These are phyloP conservation scores for Eriocheir sinensis DNA, from an alignment of 1,140 invertebrate species.

Conservation along the genomic window DNA sequence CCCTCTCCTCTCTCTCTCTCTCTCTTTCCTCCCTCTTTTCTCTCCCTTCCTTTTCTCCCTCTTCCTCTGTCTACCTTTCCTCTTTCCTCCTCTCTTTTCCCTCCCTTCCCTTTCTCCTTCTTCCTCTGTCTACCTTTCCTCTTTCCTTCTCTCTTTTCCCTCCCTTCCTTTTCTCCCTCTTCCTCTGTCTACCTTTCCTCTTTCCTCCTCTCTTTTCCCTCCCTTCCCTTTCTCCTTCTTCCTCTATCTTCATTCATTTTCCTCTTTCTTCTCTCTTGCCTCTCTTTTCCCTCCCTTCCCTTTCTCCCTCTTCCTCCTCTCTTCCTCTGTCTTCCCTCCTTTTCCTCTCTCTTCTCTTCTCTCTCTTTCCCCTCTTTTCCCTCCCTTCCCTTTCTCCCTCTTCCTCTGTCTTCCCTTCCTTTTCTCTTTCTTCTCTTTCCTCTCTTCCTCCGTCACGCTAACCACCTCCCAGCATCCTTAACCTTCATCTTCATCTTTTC, in stretches of 20 bases:
- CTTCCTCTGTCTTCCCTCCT: too few species aligned
- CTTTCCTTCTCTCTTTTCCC: neutral
- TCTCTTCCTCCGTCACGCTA: neutral
- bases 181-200: neutral
- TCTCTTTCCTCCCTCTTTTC: slow-evolving; percentile 12
- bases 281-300: slow-evolving; percentile 34
- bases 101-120: neutral
- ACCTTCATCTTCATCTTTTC: too few species aligned
- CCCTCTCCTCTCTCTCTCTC: neutral
- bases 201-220: too few species aligned
- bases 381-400: neutral
- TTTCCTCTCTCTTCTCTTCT: too few species aligned
- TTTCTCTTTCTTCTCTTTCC: neutral
- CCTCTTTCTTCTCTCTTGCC: neutral
- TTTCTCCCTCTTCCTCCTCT: too few species aligned
- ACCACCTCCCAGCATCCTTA: neutral
- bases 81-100: neutral
- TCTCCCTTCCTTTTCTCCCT: neutral
- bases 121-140: neutral
- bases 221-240: neutral
- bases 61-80: neutral
- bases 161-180: too few species aligned
- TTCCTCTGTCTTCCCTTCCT: neutral
- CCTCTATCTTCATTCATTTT: neutral
- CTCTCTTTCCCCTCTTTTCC: slow-evolving; percentile 22